phyloP scores from a whole-genome alignment of 2,888 invertebrate genomes.

The Ochropacha duplaris region DNA sequence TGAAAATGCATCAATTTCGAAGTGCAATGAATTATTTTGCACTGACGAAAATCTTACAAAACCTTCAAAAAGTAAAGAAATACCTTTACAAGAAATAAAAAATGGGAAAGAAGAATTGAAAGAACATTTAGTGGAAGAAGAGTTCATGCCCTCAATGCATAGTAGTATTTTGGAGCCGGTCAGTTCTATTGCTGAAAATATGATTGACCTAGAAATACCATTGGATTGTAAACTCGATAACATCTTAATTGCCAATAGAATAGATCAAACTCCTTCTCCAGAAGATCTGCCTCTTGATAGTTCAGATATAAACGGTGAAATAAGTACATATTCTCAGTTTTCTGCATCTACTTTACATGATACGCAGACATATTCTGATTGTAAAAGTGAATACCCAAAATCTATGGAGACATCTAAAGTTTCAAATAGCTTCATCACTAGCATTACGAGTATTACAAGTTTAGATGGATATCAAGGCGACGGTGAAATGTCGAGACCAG shows the following conservation, averaged over 20 bases:
- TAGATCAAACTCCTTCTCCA: slow-evolving; percentile 92
- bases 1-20: slow-evolving; percentile 25
- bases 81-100: slow-evolving; percentile 31
- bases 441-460: slow-evolving; percentile 95
- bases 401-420: slow-evolving; percentile 85
- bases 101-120: slow-evolving; percentile 48
- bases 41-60: slow-evolving; percentile 46
- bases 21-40: slow-evolving; percentile 23
- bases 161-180: slow-evolving; percentile 84
- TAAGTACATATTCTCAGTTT: slow-evolving; percentile 79
- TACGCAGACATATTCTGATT: slow-evolving; percentile 81
- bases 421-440: slow-evolving; percentile 91
- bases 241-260: slow-evolving; percentile 65
- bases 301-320: slow-evolving; percentile 84
- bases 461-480: slow-evolving; percentile 97
- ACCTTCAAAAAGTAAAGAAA: slow-evolving; percentile 45
- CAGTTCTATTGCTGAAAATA: slow-evolving; percentile 79
- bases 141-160: slow-evolving; percentile 84
- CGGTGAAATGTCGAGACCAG: slow-evolving; percentile 94
- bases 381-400: slow-evolving; percentile 84
- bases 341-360: slow-evolving; percentile 77
- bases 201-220: slow-evolving; percentile 81
- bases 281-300: slow-evolving; percentile 93
- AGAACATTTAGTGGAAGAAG: slow-evolving; percentile 78
- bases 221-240: slow-evolving; percentile 76